A percentile compares a stretch with the other conserved stretches of the same genome.
Evolutionary conservation across 2,888 invertebrate genomes (phyloP).

Genomic region (Exocentrus adspersus): DNA sequence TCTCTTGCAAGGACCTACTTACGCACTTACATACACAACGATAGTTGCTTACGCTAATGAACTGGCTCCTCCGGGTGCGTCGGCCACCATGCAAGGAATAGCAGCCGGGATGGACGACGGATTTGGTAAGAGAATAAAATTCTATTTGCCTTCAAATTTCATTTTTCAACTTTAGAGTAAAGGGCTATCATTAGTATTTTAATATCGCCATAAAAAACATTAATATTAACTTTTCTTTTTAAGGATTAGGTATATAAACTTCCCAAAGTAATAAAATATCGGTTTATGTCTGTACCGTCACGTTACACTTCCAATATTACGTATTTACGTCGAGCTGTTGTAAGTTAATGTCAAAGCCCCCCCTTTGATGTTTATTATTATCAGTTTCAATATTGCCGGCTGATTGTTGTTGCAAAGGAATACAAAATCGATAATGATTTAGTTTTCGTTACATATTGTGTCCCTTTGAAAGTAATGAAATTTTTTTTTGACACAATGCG

Average conservation of each 20-base stretch:
- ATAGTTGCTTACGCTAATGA: slow-evolving; percentile 75
- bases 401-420: not conserved
- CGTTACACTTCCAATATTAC: not conserved
- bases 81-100: slow-evolving; percentile 86
- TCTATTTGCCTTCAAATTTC: too few relatives aligned
- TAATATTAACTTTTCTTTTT: too few relatives aligned
- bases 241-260: too few relatives aligned
- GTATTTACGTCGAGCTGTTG: not conserved
- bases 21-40: slow-evolving; percentile 85
- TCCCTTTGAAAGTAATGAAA: too few relatives aligned
- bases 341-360: not conserved
- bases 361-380: not conserved
- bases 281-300: slow-evolving; percentile 3
- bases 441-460: not conserved
- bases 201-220: too few relatives aligned
- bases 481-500: too few relatives aligned
- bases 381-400: not conserved
- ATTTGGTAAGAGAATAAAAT: slow-evolving; percentile 76
- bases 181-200: too few relatives aligned
- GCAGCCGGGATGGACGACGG: slow-evolving; percentile 92
- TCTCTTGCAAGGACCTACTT: slow-evolving; percentile 86
- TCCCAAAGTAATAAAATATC: too few relatives aligned
- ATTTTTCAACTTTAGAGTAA: too few relatives aligned
- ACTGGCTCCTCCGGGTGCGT: slow-evolving; percentile 71
- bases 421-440: not conserved